phyloP scores from a whole-genome alignment of 2,888 invertebrate genomes.

The Melinaea marsaeus region DNA sequence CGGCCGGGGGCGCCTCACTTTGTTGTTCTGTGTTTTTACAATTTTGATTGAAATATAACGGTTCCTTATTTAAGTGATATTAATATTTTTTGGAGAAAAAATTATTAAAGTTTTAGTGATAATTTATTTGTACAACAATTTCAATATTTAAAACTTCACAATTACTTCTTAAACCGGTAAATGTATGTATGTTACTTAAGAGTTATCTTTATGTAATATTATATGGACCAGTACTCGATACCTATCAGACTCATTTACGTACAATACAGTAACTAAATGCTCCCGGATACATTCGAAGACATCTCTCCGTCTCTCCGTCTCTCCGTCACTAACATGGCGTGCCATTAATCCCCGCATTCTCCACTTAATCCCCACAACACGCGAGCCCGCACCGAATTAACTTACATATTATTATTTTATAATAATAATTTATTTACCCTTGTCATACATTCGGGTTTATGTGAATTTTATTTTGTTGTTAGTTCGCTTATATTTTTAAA shows the following conservation, averaged over 20 bases:
- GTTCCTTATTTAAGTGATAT: not conserved
- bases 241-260: conserved; percentile 29
- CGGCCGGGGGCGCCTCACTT: conserved; percentile 24
- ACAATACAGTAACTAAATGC: conserved; percentile 26
- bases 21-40: conserved; percentile 19
- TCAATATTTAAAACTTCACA: no score
- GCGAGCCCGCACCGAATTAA: conserved; percentile 61
- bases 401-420: conserved; percentile 38
- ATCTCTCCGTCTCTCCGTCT: conserved; percentile 51
- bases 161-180: no score
- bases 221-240: conserved; percentile 4
- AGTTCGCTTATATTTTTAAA: no score
- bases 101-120: not conserved
- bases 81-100: not conserved
- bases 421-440: conserved; percentile 39
- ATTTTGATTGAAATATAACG: conserved; percentile 11
- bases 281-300: conserved; percentile 32
- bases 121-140: not conserved
- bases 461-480: no score
- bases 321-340: conserved; percentile 59
- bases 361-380: conserved; percentile 59
- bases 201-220: not conserved
- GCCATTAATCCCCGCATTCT: conserved; percentile 52
- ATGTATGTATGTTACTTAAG: no score
- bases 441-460: no score